Base-by-base conservation (phyloP, 2,888 invertebrate genomes). In the Drosophila subquinaria region DNA sequence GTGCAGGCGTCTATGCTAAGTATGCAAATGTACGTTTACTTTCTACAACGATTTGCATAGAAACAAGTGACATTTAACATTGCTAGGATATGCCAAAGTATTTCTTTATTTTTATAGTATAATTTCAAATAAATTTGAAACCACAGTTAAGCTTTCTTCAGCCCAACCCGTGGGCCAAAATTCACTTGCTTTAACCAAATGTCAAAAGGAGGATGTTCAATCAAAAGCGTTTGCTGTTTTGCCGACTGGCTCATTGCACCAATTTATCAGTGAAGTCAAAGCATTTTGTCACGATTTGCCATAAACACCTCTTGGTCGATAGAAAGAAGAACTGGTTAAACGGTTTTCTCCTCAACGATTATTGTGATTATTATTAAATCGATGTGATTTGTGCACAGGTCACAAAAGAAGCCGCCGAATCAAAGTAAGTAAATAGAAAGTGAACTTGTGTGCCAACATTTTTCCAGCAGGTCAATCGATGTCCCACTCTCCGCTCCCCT, bases 361-460 rank as follows among this genome's bases (percentile, higher is more conserved):
- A 66, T 89, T 89, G 89, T 75, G 73, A 87, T 83, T 65, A 68
- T 89, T 85, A 85, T 87, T 89, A 85, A 89, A 85, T 89, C 88
- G 79, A 79, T 63, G 84, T 74, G 76, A 85, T 84, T 89, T 84
- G 81, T 76, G 84, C 65, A 55, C 63, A 53, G 71, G 65, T 76
- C 73, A 77, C 81, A 82, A 83, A 89, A 69, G 89, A 84, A 73
- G 88, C 88, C 84, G 89, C 78, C 72, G 51, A 20, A 42, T 81
- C 33, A 57, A 48, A 47, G 65, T 65, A 62, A 76, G 76, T 63
- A 63, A 79, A 82, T 72, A 79, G 89, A 85, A 85, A 85, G 84
- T 85, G 89, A 85, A 77, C 74, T 67, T 80, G 67, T 77, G 60
- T 74, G 74, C 51, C 65, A 45, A 64, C 50, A 61, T 52, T 20